phyloP scores from a whole-genome alignment of 2,888 invertebrate species.

The Xestoiulus laeticollis region DNA sequence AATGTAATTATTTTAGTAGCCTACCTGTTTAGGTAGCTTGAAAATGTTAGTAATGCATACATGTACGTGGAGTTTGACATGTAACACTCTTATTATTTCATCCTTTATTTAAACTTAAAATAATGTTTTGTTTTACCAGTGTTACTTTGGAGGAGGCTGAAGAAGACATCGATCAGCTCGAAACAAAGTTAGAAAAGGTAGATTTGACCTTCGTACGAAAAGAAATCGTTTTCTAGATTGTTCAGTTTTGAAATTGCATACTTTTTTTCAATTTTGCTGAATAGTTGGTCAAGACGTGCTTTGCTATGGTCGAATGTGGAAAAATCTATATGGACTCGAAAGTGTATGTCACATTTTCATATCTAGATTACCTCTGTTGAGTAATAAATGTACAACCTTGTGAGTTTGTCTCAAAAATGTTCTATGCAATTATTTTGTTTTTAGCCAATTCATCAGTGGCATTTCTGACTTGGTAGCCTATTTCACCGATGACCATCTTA shows the following conservation, averaged over 20 bases:
- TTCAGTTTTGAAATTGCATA: not conserved
- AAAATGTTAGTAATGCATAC: too few relatives aligned
- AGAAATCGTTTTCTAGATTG: not conserved
- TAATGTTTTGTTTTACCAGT: slow-evolving; percentile 68
- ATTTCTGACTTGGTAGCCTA: slow-evolving; percentile 89
- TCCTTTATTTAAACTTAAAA: not conserved
- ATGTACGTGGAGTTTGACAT: too few relatives aligned
- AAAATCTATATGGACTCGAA: slow-evolving; percentile 92
- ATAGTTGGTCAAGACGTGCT: slow-evolving; percentile 82
- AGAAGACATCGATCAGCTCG: slow-evolving; percentile 84
- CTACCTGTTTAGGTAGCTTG: not conserved
- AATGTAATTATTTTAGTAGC: too few relatives aligned
- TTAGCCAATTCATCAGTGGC: slow-evolving; percentile 73
- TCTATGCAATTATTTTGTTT: slow-evolving; percentile 56
- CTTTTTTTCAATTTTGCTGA: slow-evolving; percentile 58
- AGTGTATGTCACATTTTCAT: slow-evolving; percentile 72
- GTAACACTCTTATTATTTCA: slow-evolving; percentile 32
- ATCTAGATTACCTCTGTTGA: too few relatives aligned
- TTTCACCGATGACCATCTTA: slow-evolving; percentile 84
- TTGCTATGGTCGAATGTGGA: slow-evolving; percentile 88
- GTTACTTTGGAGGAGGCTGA: slow-evolving; percentile 87
- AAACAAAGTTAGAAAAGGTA: slow-evolving; percentile 89
- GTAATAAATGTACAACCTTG: too few relatives aligned
- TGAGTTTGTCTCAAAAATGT: not conserved
- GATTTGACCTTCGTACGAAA: not conserved